Base-by-base conservation (phyloP, 2,113 vertebrate species). In the Desmodus rotundus region DNA sequence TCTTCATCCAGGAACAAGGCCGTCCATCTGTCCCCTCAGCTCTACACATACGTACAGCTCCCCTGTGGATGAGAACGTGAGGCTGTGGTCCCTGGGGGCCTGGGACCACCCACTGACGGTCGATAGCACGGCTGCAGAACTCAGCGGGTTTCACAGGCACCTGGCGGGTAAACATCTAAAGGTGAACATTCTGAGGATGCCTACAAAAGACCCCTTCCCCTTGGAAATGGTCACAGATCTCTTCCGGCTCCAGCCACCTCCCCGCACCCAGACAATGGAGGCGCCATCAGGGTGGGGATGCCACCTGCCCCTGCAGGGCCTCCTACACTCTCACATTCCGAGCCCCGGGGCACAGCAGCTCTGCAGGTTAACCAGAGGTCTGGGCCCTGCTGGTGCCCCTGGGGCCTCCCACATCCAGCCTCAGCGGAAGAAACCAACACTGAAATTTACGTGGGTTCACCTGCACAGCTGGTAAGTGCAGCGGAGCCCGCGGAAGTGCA, bases 121-220 rank as follows among this genome's bases (percentile, higher is more conserved):
- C 8, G 36, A 16, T 9, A 1, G 16, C n/a, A 7, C 0, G 16
- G 17, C 33, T 43, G 11, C 0, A 14, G 36, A 54, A 20, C 2
- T 2, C 16, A 81, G 76, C 15, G 38, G 16, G 5, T 28, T 13
- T 31, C 15, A 16, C 43, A 1, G 9, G 33, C 15, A 14, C 28
- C 10, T 15, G 43, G 38, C 15, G 31, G 45, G 52, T 14, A 24
- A 24, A 24, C 22, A 31, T 74, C 5, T 45, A 8, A 77, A 65
- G 14, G 41, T 5, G 24, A 47, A 14, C 15, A 5, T 38, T 91
- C 47, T 36, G 20, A 68, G 22, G 19, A 31, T 7, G 16, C 22
- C n/a, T 6, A 1, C 0, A 5, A 9, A 16, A 52, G 1, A 50
- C 0, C 19, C 16, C 20, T 6, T 41, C 24, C 33, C 12, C 7